phyloP scores from a whole-genome alignment of 2,797 vertebrate genomes.

The Diceros bicornis region DNA sequence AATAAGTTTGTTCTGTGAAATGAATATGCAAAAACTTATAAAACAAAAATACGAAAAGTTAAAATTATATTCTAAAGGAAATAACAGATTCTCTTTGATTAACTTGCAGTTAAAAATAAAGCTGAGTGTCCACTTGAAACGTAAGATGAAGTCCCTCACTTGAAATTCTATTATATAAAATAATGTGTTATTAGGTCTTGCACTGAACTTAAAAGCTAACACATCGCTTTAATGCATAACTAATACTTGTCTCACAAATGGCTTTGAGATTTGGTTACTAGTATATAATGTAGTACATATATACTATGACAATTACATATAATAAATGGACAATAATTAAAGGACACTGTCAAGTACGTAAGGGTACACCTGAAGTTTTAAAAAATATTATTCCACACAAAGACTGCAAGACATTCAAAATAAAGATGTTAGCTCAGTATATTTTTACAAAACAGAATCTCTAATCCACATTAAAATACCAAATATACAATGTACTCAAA shows the following conservation, averaged over 20 bases:
- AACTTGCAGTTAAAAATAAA: constrained; percentile 87
- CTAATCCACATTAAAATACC: constrained; percentile 54
- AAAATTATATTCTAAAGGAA: constrained; percentile 82
- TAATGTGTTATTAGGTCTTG: constrained; percentile 59
- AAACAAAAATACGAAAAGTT: constrained; percentile 79
- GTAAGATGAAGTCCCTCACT: constrained; percentile 80
- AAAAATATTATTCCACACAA: constrained; percentile 19
- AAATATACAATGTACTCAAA: constrained; percentile 54
- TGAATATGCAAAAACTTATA: constrained; percentile 82
- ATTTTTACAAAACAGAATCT: constrained; percentile 41
- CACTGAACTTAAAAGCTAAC: constrained; percentile 75
- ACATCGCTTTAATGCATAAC: constrained; percentile 67
- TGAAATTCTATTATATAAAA: constrained; percentile 75
- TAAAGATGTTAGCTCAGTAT: constrained; percentile 15
- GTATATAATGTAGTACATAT: neutral
- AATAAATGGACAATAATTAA: constrained; percentile 60
- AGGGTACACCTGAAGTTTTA: neutral
- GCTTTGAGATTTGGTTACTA: constrained; percentile 86
- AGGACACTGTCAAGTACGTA: constrained; percentile 77
- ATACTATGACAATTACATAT: constrained; percentile 11
- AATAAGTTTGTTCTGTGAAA: constrained; percentile 78
- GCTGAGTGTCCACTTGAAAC: constrained; percentile 86
- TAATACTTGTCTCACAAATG: constrained; percentile 67
- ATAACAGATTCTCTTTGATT: constrained; percentile 75
- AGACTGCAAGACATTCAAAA: constrained; percentile 59